Base-by-base conservation (phyloP, 92 coral and sea anemone genomes). In the Parazoanthus swiftii region DNA sequence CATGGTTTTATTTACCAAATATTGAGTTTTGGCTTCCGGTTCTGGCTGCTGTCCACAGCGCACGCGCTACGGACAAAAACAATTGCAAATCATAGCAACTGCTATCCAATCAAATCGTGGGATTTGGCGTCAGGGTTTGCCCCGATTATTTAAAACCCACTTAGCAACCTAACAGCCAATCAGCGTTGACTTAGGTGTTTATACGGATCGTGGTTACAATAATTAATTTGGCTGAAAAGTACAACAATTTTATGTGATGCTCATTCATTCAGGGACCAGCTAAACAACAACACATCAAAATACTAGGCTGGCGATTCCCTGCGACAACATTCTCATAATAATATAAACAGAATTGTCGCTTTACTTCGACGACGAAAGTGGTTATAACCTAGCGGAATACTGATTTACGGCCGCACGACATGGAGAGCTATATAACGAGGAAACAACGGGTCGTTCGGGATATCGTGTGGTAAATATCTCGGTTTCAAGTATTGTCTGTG, bases 81-180 rank as follows among this genome's bases (percentile, higher is more conserved):
- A 94, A 89, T 86, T 23, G 58, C n/a, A 89, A 85, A 85, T 94
- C 95, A 76, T 94, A 91, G 97, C 97, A 93, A 94, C 97, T 71
- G 23, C 33, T 37, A 59, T 78, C 97, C 93, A 92, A 93, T 93
- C 94, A 87, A 33, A 74, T 72, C 8, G 44, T 39, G 25, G 72
- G 18, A 89, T 93, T 92, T 76, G 76, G 96, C 98, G 94, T 95
- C 96, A 66, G 77, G 82, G 80, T 89, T 90, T 93, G 91, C 92
- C 85, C 88, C 13, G 78, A 86, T 90, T 93, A 85, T 84, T 23
- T 84, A 36, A 48, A 71, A 29, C 33, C 89, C 85, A 59, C 92
- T 67, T 90, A 91, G 98, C 98, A 93, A 95, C 98, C 73, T 37
- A 70, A 37, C 79, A 73, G 73, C 98, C 98, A 95, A 95, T 95